Evolutionary conservation across 35 echinoderm and acorn worm genomes (phyloP), one percentile per base, ranked within the genome.

Genomic region (Lytechinus pictus): DNA sequence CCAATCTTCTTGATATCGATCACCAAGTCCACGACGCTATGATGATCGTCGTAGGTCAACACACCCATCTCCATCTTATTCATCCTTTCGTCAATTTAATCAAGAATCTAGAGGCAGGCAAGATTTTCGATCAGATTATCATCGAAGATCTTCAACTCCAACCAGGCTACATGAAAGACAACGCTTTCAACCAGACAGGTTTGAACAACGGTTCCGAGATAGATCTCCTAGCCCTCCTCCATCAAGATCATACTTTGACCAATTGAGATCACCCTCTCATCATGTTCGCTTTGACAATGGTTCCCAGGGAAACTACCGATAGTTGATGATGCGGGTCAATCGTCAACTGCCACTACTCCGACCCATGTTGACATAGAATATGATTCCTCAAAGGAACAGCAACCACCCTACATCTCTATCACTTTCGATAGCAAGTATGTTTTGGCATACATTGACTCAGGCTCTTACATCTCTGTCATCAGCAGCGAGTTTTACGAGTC

Each of bases 261-360:
- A 44, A 44, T n/a, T n/a, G n/a, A 0, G 33, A 44, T 44, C 33
- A 44, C 33, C 33, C 33, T 44, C 33, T 44, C 28, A 4, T 89
- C 87, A 14, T 44, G 91, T 93, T 9, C 91, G 55, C 6, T 93
- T 93, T 21, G 91, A 93, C 0, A 52, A n/a, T n/a, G n/a, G n/a
- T n/a, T n/a, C n/a, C n/a, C n/a, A 87, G 72, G 94, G 86, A 95
- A 95, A 95, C 94, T 86, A 86, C 86, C 55, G 29, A 27, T 95
- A 95, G 94, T 87, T 87, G 86, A 52, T 58, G 86, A 52, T 28
- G 94, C 16, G 94, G 79, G 79, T 87, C 94, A 95, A 8, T 54
- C 52, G 33, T 28, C 86, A 58, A 87, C 94, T 86, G 3, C 9
- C 14, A 52, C 57, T 13, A 94, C 94, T 21, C 6, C 57, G 61